Evolutionary conservation across 1,140 invertebrate species (phyloP), one percentile per base, ranked within the genome.

Genomic region (Neoseiulus cucumeris): DNA sequence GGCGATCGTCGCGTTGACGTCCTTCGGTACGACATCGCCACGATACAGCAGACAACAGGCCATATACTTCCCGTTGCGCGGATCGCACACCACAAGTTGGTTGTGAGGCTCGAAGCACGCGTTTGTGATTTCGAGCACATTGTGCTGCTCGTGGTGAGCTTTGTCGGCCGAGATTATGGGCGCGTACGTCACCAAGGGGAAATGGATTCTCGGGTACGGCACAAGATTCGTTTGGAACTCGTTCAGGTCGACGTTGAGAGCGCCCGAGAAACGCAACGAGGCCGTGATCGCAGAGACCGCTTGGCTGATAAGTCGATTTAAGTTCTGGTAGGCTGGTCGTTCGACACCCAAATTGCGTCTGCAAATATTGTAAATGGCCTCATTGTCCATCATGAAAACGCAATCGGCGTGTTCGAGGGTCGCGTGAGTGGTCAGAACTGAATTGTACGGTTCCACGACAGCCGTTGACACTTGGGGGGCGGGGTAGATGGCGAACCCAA

Each of bases 151-250:
- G 65, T 77, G 76, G 68, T 74, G 74, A n/a, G 76, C 74, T 68
- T 72, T 74, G 68, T 71, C 75, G 41, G 70, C 74, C 41, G 69
- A 75, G 69, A 70, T 75, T 22, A 75, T 75, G 64, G 75, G 76
- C 44, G 75, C 70, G 68, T 76, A 77, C 28, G 75, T 76, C 28
- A 73, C 75, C 25, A 75, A 64, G 1, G 80, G 78, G 73, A 85
- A 85, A 71, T 86, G 85, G 65, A 86, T 84, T 65, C 84, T 75
- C 7, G 74, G 74, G 66, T 76, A 76, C 1, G 75, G 74, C 14
- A 69, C 68, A 17, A 69, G 41, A 64, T 72, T 72, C 6, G 71
- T 72, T 68, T 72, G 71, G 51, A 72, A 72, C 44, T 72, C 71
- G 28, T 64, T 66, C 22, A 72, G 44, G 66, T 72, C 71, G 42